Percentiles rank a stretch among this genome's conserved stretches.
Evolutionary conservation across 2,797 vertebrate genomes (phyloP).

Genomic region (Lagocephalus sceleratus): DNA sequence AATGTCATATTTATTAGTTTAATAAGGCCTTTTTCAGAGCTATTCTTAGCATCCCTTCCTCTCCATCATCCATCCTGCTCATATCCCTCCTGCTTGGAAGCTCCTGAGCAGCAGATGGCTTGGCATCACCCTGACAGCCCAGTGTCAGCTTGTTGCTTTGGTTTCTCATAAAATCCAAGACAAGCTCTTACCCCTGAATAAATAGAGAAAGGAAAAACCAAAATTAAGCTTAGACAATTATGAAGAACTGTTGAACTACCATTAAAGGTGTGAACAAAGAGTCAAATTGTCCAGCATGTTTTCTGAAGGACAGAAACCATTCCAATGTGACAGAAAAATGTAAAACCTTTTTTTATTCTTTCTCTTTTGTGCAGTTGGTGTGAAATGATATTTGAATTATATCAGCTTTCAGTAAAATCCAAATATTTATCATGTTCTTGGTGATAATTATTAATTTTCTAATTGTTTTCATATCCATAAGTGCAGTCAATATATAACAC

Average conservation of each 20-base stretch:
- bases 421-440: no score
- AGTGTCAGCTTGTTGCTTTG: conserved; percentile 62
- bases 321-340: conserved; percentile 66
- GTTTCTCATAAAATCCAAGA: conserved; percentile 63
- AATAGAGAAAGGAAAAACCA: conserved; percentile 62
- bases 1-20: no score
- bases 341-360: no score
- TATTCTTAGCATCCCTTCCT: conserved; percentile 22
- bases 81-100: conserved; percentile 52
- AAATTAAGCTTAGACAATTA: conserved; percentile 64
- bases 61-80: conserved; percentile 31
- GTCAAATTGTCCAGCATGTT: conserved; percentile 55
- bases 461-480: no score
- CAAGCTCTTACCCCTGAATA: conserved; percentile 61
- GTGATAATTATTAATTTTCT: no score
- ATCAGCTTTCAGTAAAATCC: no score
- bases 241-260: conserved; percentile 49
- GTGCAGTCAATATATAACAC: no score
- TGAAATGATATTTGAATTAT: conserved; percentile 28
- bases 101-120: conserved; percentile 72
- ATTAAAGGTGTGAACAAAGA: conserved; percentile 47
- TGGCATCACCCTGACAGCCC: conserved; percentile 68
- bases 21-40: conserved; percentile 19
- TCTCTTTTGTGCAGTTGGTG: conserved; percentile 60
- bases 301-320: conserved; percentile 57